phyloP scores from a whole-genome alignment of 2,888 invertebrate genomes.

The Aphelenchoides bicaudatus region DNA sequence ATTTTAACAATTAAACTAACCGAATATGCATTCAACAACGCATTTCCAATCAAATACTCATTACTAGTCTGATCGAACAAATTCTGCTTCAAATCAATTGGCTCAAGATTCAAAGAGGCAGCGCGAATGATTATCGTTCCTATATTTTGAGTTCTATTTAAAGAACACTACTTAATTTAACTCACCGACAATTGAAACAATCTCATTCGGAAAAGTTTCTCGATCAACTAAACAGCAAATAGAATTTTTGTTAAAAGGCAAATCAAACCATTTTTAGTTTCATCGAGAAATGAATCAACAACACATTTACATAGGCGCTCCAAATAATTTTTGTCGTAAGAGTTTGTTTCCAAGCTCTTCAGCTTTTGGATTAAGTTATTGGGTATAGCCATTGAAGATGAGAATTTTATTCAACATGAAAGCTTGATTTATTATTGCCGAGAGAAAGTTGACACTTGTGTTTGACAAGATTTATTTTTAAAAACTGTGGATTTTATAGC shows the following conservation, averaged over 20 bases:
- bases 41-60: background rate
- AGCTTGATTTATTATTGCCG: background rate
- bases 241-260: too few species aligned
- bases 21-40: background rate
- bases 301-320: background rate
- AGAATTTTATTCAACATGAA: background rate
- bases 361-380: constrained; percentile 1
- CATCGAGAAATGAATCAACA: constrained; percentile 10
- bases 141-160: too few species aligned
- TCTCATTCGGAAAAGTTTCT: background rate
- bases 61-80: background rate
- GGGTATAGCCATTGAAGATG: constrained; percentile 2
- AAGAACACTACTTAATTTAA: too few species aligned
- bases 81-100: background rate
- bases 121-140: constrained; percentile 2
- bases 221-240: constrained; percentile 8
- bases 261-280: constrained; percentile 2
- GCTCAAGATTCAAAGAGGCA: background rate
- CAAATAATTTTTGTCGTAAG: background rate
- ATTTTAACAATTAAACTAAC: background rate
- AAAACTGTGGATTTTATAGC: too few species aligned
- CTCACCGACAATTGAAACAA: too few species aligned
- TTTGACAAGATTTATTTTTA: background rate
- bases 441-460: constrained; percentile 8
- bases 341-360: background rate